Base-by-base conservation (phyloP, 2,113 vertebrate species). In the Kobus ellipsiprymnus region DNA sequence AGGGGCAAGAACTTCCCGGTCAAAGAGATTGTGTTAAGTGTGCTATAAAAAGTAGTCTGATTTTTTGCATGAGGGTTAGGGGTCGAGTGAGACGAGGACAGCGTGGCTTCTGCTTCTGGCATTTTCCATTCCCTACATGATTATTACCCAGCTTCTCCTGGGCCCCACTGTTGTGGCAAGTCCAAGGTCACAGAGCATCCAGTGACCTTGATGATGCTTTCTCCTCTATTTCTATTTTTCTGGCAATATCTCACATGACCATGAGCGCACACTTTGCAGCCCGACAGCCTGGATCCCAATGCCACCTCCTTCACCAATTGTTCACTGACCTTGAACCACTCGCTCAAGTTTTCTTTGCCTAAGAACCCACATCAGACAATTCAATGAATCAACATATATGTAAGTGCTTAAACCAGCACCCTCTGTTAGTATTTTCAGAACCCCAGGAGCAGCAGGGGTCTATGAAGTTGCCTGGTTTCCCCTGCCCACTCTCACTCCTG, bases 61-160 rank as follows among this genome's bases (percentile, higher is more conserved):
- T 8, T 46, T 55, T 48, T 17, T 12, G 10, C 9, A 1, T 1
- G 19, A n/a, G 0, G 3, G 25, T 0, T 5, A 15, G 6, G 55
- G 55, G 55, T 16, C 0, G 0, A 1, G 9, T 1, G 36, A 52
- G 19, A 36, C 1, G 25, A 3, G 29, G 25, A 25, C 7, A 5
- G 12, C 0, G 0, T 0, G 14, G 52, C 52, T 4, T 7, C 12
- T 0, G 10, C 0, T 21, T 44, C 1, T 13, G 2, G 60, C 0
- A 1, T 10, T 17, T 1, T 10, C 59, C 29, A 10, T 5, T 0
- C 23, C 55, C 50, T 1, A 3, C 8, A 0, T 0, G 2, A 17
- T 29, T 0, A 23, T 14, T 36, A 29, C 7, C 5, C 6, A 2
- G 36, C n/a, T 13, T 14, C 80, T 4, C 50, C 29, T 10, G 2